A percentile compares a stretch with the other conserved stretches of the same genome.
phyloP scores from a whole-genome alignment of 2,888 invertebrate genomes.

The Hecatera dysodea region DNA sequence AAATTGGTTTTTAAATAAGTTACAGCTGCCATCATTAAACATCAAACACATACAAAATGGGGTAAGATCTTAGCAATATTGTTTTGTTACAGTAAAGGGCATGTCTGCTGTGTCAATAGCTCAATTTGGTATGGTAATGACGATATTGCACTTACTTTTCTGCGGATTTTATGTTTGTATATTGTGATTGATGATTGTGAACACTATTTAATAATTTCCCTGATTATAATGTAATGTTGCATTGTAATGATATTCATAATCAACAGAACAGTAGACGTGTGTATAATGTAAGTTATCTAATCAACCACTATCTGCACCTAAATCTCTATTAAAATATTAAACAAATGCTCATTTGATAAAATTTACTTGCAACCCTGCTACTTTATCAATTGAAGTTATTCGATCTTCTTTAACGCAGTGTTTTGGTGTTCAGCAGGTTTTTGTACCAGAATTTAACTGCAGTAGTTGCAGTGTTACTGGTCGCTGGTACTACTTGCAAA shows the following conservation, averaged over 20 bases:
- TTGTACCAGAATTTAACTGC: conserved; percentile 21
- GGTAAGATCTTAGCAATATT: conserved; percentile 12
- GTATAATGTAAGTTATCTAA: conserved; percentile 23
- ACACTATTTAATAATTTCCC: neutral
- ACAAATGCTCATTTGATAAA: conserved; percentile 22
- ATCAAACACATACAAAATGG: conserved; percentile 2
- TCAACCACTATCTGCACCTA: conserved; percentile 26
- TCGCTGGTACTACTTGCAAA: neutral
- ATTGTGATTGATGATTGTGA: neutral
- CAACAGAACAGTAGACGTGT: neutral
- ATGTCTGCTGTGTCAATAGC: neutral
- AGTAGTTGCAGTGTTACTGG: conserved; percentile 14
- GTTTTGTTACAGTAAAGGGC: neutral
- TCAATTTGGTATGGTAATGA: no score
- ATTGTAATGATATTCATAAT: neutral
- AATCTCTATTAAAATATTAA: conserved; percentile 12
- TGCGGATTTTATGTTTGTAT: rapidly evolving
- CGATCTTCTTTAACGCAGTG: conserved; percentile 4
- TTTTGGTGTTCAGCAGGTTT: conserved; percentile 15
- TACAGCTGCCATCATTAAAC: neutral
- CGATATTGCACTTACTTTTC: neutral
- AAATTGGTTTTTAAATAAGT: neutral
- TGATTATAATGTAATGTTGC: neutral
- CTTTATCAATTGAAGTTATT: neutral
- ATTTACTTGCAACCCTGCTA: conserved; percentile 12